phyloP scores from a whole-genome alignment of 2,888 invertebrate genomes.

The Amblyteles armatorius region DNA sequence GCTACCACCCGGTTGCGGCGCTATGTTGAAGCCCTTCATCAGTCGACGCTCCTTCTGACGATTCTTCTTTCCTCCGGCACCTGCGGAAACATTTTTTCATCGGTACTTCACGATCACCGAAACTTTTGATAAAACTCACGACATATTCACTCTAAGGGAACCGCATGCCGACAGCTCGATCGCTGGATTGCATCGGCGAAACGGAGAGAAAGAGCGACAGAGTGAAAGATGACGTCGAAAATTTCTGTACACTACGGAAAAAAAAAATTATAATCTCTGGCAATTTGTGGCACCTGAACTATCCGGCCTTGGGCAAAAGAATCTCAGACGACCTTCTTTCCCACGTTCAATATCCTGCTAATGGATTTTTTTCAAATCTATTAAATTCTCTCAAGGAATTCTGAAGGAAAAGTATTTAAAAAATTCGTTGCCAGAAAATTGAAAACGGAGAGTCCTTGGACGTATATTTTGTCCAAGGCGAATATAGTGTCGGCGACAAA shows the following conservation, averaged over 20 bases:
- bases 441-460: not conserved
- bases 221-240: not conserved
- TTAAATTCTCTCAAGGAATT: not conserved
- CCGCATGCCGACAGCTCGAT: constrained; percentile 26
- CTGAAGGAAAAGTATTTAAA: not conserved
- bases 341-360: not conserved
- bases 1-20: constrained; percentile 87
- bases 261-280: not conserved
- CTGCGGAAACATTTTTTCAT: constrained; percentile 82
- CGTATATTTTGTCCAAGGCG: not conserved
- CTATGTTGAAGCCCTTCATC: constrained; percentile 98
- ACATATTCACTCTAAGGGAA: constrained; percentile 5
- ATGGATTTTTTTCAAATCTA: not conserved
- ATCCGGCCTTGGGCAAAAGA: not conserved
- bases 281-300: not conserved
- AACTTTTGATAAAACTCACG: not conserved
- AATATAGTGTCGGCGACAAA: not conserved
- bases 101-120: not conserved
- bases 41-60: constrained; percentile 96
- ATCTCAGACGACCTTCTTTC: not conserved
- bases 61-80: constrained; percentile 96
- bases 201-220: not conserved
- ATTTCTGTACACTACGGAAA: not conserved
- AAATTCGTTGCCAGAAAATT: not conserved
- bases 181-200: not conserved